Conservation (phyloP, 2,888 invertebrate species). For the Eustalomyia histrio region DNA sequence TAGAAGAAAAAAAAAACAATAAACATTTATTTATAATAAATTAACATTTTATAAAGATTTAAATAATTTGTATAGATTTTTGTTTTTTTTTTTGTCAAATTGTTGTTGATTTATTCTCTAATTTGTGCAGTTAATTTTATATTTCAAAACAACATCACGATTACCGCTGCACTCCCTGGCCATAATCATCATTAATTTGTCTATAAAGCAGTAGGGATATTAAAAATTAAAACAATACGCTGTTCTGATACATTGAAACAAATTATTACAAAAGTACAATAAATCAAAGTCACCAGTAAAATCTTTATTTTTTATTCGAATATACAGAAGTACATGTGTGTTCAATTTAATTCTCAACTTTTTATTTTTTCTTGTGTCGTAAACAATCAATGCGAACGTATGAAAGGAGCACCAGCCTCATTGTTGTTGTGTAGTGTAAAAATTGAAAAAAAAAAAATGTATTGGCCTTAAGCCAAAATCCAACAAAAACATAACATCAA, state of each 20-base stretch:
- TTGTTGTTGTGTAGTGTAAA: not conserved
- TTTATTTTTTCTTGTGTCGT: too few species aligned
- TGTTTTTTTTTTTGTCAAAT: not conserved
- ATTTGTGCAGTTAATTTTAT: not conserved
- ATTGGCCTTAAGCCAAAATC: constrained; percentile 24
- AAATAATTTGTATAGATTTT: not conserved
- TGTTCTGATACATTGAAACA: not conserved
- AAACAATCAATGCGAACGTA: too few species aligned
- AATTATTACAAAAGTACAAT: constrained; percentile 20
- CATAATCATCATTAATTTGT: not conserved
- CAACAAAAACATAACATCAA: constrained; percentile 7
- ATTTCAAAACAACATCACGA: not conserved
- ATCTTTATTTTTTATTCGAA: not conserved
- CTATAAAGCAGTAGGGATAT: not conserved
- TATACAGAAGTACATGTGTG: not conserved
- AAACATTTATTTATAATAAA: not conserved
- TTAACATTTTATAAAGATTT: not conserved
- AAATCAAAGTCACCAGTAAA: constrained; percentile 19
- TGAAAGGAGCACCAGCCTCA: not conserved
- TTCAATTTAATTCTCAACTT: too few species aligned
- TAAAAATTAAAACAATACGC: constrained; percentile 3
- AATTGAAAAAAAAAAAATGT: constrained; percentile 16
- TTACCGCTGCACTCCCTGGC: not conserved
- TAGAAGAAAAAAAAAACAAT: not conserved
- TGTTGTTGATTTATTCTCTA: not conserved